Evolutionary conservation across 2,888 invertebrate species (phyloP), one percentile per base, ranked within the genome.

Genomic region (Cheilosia variabilis): DNA sequence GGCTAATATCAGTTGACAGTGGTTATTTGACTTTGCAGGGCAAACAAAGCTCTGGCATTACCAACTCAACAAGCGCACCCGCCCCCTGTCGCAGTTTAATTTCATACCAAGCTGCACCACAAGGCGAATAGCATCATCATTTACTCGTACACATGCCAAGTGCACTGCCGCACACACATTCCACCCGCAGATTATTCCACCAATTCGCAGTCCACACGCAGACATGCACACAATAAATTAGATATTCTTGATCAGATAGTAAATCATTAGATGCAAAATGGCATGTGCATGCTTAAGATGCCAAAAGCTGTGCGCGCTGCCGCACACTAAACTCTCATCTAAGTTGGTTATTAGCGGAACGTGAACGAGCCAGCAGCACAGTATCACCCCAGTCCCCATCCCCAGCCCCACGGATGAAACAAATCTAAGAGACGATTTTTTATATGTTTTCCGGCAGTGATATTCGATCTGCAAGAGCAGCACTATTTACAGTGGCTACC

Each of bases 171-270:
- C 75, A 76, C 79, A 78, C 27, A 31, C 31, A 31, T 73, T 66
- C 43, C 60, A 62, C 41, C 45, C 53, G 60, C 24, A 47, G 5
- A 34, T 17, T n/a, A 15, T 17, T 69, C 34, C 24, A 63, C 24
- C 41, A 71, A 65, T 71, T 63, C 75, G 27, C 27, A 68, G 37
- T 45, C 31, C 66, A 50, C 62, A 62, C 37, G 68, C 57, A 73
- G 58, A 86, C 81, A 86, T 72, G 81, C 86, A 58, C 80, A 86
- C 66, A 80, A 81, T 86, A 86, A 86, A 86, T 86, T 86, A 86
- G 86, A 86, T 86, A 86, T 77, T 86, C 81, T 81, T 81, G 86
- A 86, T 86, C 86, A 86, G 86, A 86, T 86, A 86, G 81, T 86
- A 86, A 86, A 81, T 86, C 86, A 86, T 86, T 86, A 86, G 86